A percentile compares a stretch with the other conserved stretches of the same genome.
phyloP scores from a whole-genome alignment of 1,140 invertebrate species.

The Brachionus angularis region DNA sequence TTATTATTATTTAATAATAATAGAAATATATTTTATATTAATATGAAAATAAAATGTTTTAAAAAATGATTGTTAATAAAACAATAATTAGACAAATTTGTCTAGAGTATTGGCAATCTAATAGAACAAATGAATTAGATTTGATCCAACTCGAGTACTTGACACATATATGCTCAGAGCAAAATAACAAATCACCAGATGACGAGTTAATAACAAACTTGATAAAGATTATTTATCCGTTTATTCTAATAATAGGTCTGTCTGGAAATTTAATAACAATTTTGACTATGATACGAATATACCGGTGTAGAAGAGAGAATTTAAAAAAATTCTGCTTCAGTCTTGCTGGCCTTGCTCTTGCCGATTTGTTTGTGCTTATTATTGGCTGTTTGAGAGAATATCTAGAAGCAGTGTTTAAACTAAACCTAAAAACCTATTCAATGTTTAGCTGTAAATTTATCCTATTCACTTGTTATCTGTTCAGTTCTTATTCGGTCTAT shows the following conservation, averaged over 20 bases:
- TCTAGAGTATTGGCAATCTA: no score
- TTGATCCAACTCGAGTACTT: no score
- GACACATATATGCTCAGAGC: no score
- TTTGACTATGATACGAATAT: slow-evolving; percentile 17
- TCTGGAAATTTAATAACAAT: slow-evolving; percentile 18
- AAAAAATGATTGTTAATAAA: no score
- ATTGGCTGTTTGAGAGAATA: slow-evolving; percentile 33
- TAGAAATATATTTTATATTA: no score
- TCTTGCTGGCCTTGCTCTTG: background rate
- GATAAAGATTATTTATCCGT: slow-evolving; percentile 14
- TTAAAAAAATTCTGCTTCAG: slow-evolving; percentile 29
- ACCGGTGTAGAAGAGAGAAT: slow-evolving; percentile 4
- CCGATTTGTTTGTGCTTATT: background rate
- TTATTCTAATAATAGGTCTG: slow-evolving; percentile 5
- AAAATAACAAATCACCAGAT: background rate
- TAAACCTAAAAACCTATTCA: background rate
- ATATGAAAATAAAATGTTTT: no score
- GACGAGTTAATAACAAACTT: background rate
- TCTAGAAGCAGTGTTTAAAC: background rate
- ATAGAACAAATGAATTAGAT: no score
- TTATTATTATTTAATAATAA: no score
- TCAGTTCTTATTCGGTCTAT: slow-evolving; percentile 27
- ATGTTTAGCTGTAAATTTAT: background rate
- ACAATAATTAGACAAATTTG: no score
- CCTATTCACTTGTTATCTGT: slow-evolving; percentile 14